Base-by-base conservation (phyloP, 2,113 vertebrate species). In the Bubo bubo region DNA sequence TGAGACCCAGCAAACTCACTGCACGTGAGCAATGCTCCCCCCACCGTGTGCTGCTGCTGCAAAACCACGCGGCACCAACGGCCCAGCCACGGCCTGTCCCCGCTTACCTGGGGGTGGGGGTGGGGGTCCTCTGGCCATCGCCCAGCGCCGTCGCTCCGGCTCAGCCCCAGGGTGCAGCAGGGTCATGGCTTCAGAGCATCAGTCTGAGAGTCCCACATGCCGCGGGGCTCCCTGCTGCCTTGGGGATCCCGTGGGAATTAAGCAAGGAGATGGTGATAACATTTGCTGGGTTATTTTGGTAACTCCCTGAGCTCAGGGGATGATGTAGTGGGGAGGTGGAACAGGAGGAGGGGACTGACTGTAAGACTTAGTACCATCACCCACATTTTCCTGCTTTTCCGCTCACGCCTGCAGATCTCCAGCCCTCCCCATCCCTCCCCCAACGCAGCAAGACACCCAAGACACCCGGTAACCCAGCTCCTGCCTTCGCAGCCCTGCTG, bases 201-300 rank as follows among this genome's bases (percentile, higher is more conserved):
- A 1, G 15, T 10, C 20, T 21, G 45, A 47, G 45, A 47, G 45
- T 17, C 20, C 9, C 45, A 47, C 16, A 17, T 45, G 43, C 43
- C 15, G 43, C 16, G 43, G 59, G 52, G 60, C 7, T 34, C 47
- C 47, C n/a, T 45, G 58, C 14, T 5, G 50, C 1, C 8, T 7
- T 5, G 5, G 53, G 59, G 17, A 55, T 64, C 47, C 66, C 3
- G 28, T 1, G 0, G 86, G 79, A 37, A 34, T 26, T 15, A 14
- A 20, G 6, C 28, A 32, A 52, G 30, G 60, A 26, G 12, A 14
- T 1, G 0, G 37, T 0, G 62, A 1, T 23, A 17, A 9, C 0
- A 0, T 22, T 47, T 30, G 12, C 52, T n/a, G 82, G 43, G 49
- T 76, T 27, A 4, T 22, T 49, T 56, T 5, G 3, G 55, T 3